A percentile compares a stretch with the other conserved stretches of the same genome.
Conservation (phyloP, 30 jellyfish, hydroid and myxozoan species). For the Turritopsis rubra region DNA sequence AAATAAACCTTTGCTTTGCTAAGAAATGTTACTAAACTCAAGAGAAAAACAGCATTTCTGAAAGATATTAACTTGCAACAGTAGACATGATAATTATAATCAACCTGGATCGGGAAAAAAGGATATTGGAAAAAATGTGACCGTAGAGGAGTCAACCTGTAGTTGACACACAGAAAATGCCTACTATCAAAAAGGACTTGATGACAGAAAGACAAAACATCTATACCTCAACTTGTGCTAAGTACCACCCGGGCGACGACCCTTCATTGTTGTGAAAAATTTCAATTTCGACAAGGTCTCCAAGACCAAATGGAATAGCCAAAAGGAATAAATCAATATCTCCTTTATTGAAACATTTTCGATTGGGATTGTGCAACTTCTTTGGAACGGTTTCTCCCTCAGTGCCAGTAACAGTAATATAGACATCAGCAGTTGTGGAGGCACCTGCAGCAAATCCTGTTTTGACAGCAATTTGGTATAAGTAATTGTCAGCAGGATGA, state of each 20-base stretch:
- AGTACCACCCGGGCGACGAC: constrained; percentile 89
- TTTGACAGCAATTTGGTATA: constrained; percentile 69
- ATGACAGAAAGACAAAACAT: too few relatives aligned
- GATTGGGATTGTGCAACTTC: constrained; percentile 48
- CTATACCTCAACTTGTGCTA: constrained; percentile 76
- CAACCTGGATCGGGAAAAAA: too few relatives aligned
- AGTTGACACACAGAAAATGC: too few relatives aligned
- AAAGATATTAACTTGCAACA: too few relatives aligned
- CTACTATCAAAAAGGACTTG: too few relatives aligned
- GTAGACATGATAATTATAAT: too few relatives aligned
- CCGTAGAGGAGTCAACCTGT: too few relatives aligned
- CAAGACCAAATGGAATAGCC: constrained; percentile 80
- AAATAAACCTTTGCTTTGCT: too few relatives aligned
- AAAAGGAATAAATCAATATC: constrained; percentile 67
- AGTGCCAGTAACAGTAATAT: constrained; percentile 14
- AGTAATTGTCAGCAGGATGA: constrained; percentile 82
- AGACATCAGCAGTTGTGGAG: constrained; percentile 86
- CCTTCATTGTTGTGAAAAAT: constrained; percentile 88
- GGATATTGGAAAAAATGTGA: too few relatives aligned
- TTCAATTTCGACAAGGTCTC: constrained; percentile 53
- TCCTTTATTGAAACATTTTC: constrained; percentile 68
- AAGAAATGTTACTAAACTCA: too few relatives aligned
- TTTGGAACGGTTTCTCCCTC: constrained; percentile 84
- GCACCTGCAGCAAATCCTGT: constrained; percentile 74
- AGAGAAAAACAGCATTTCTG: too few relatives aligned